Conservation (phyloP, 30 jellyfish, hydroid and myxozoan genomes). For the Rhopilema esculentum region DNA sequence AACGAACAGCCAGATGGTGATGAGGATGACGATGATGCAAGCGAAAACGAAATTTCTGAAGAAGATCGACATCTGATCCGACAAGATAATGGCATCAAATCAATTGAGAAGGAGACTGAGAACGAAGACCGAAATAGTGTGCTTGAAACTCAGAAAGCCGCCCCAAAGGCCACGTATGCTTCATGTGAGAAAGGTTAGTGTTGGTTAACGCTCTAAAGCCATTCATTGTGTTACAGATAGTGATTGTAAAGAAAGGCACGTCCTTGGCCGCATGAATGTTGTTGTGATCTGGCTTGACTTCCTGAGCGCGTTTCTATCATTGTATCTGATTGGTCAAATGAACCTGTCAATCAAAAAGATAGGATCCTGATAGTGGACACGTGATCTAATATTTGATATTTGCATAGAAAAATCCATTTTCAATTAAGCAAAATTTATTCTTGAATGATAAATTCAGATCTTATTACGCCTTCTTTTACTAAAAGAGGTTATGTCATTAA, state of each 20-base stretch:
- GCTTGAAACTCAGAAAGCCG: background rate
- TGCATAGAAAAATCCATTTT: no score
- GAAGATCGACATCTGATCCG: background rate
- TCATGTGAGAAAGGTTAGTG: constrained; percentile 22
- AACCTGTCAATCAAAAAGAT: no score
- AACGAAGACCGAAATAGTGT: background rate
- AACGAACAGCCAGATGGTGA: background rate
- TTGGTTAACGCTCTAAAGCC: background rate
- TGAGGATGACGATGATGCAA: constrained; percentile 1
- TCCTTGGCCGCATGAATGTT: background rate
- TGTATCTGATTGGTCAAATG: background rate
- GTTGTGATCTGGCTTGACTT: no score
- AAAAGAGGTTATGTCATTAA: background rate
- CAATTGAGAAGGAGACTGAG: background rate
- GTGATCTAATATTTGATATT: no score
- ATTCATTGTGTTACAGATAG: no score
- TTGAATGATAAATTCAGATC: no score
- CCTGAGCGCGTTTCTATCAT: background rate
- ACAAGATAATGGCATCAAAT: background rate
- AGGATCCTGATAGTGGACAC: no score
- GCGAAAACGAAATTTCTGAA: background rate
- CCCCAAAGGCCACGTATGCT: background rate
- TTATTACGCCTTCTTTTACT: no score
- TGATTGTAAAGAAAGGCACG: background rate
- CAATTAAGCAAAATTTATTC: no score